Conservation (phyloP, 2,113 vertebrate genomes). For the Corapipo altera region DNA sequence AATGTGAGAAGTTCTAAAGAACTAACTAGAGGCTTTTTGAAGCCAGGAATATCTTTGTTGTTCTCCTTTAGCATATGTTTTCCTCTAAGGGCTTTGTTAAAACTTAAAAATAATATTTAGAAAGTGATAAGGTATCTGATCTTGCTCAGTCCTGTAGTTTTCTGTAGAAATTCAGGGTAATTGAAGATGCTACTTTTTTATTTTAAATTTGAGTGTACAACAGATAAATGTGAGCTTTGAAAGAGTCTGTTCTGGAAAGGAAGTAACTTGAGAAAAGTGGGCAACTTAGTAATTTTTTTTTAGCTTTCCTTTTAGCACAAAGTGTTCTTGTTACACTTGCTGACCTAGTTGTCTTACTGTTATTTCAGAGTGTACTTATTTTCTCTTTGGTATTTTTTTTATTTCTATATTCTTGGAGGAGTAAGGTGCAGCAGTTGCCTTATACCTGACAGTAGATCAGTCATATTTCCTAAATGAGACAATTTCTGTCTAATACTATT, state of each 20-base stretch:
- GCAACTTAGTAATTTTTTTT: neutral
- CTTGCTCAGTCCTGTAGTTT: neutral
- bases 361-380: neutral
- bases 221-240: neutral
- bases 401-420: neutral
- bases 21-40: neutral
- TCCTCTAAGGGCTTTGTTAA: neutral
- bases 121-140: neutral
- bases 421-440: neutral
- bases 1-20: neutral
- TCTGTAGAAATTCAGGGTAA: neutral
- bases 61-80: neutral
- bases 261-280: constrained; percentile 14
- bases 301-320: neutral
- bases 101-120: neutral
- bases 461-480: neutral
- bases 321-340: neutral
- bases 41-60: neutral
- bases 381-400: neutral
- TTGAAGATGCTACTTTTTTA: neutral
- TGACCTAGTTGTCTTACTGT: neutral
- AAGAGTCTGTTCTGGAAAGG: neutral
- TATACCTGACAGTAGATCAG: neutral
- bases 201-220: neutral
- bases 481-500: neutral